Base-by-base conservation (phyloP, 92 coral and sea anemone genomes). In the Epizoanthus stellaris region DNA sequence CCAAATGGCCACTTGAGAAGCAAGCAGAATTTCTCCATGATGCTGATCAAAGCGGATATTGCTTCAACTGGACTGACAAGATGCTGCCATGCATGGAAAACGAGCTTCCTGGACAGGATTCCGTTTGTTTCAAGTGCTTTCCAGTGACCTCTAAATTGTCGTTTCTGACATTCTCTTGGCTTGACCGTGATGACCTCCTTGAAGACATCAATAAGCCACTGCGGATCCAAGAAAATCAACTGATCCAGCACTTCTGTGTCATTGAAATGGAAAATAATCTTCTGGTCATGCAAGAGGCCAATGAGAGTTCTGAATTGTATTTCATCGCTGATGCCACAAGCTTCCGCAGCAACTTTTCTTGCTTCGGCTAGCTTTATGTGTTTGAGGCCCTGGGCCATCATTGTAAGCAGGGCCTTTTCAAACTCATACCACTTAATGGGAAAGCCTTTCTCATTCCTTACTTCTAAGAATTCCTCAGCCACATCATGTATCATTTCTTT, bases 141-240 rank as follows among this genome's bases (percentile, higher is more conserved):
- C 91, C 91, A 88, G 34, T 56, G 84, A 10, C 85, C 91, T 30
- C 54, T 70, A 21, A 67, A 77, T 25, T 20, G 53, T 39, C 49
- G 66, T 38, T 76, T 67, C 61, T 62, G 39, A 7, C 23, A 7
- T 60, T 76, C 72, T 45, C 64, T 76, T 1, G 85, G 75, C 69
- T 81, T 81, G 12, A 91, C 71, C 49, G 94, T 91, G 80, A 91
- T 91, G 57, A 91, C 87, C 30, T 75, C 74, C 69, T 82, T 85
- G 59, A 91, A 88, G 38, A 88, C 76, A 38, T 89, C 87, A 73
- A 89, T 81, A 39, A 91, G 66, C 94, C 94, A 91, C 56, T 81
- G 83, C 14, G 92, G 92, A 71, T 91, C 82, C 74, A 91, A 53
- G 52, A 91, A 77, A 5, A 91, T 69, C 75, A 73, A 9, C 4